Evolutionary conservation across 1,140 invertebrate species (phyloP), one percentile per base, ranked within the genome.

Genomic region (Hyles vespertilio): DNA sequence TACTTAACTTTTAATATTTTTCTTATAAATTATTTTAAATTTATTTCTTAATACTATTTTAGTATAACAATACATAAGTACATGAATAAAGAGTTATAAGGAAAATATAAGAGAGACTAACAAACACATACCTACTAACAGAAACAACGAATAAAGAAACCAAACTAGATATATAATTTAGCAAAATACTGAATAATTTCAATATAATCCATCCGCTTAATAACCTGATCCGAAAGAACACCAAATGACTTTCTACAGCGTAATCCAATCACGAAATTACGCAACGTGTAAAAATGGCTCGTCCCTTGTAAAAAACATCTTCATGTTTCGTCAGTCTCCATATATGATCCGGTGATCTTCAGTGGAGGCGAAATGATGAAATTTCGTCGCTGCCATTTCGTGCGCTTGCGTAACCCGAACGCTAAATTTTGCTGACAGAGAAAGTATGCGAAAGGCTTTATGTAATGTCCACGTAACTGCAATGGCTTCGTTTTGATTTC

Each of bases 381-480:
- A 88, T 87, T 87, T 79, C 77, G 78, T 76, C 77, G 75, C 75
- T 82, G 84, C 83, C 81, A 86, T 86, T 89, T 87, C 79, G 76
- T 70, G 66, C 56, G 48, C 63, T 89, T 89, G 72, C 80, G 70
- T 70, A 89, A 89, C 59, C 47, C 66, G 75, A 73, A 80, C 83
- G 81, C 84, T 87, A 87, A 89, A 89, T 87, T 89, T 89, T 89
- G 86, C 79, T 82, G 84, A 80, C 86, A 84, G 86, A 86, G 86
- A 89, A 89, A 89, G 86, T 87, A 82, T 81, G 79, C 86, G 86
- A 89, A 89, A 89, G 86, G 83, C 64, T 79, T 87, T 89, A 89
- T 77, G 81, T 86, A 89, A 89, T 48, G 56, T 56, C 65, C 58
- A 89, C 86, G 86, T 89, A 87, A 87, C 83, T 75, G 76, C 74